Conservation (phyloP, 2,888 invertebrate species). For the Nomada fucata region DNA sequence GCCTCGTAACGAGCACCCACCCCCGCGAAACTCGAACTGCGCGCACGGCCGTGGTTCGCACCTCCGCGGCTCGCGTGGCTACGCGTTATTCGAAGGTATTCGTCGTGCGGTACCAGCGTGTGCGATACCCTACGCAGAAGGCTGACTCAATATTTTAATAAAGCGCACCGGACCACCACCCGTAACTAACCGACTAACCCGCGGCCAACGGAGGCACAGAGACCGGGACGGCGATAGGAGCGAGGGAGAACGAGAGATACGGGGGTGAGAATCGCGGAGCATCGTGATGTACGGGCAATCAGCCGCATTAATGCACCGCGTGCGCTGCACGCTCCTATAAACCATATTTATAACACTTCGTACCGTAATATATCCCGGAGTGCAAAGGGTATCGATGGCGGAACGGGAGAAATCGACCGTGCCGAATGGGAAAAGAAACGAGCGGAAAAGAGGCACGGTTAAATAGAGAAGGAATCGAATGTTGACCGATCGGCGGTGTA, state of each 20-base stretch:
- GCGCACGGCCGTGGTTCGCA: conserved; percentile 54
- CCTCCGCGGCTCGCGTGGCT: conserved; percentile 46
- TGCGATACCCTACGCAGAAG: conserved; percentile 55
- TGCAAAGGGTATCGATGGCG: conserved; percentile 32
- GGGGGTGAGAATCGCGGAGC: conserved; percentile 54
- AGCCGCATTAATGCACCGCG: conserved; percentile 82
- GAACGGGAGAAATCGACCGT: background rate
- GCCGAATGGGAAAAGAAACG: background rate
- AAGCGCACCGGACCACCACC: conserved; percentile 74
- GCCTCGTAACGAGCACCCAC: conserved; percentile 78
- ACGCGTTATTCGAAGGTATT: background rate
- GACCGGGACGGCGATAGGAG: conserved; percentile 50
- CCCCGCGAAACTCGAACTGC: conserved; percentile 68
- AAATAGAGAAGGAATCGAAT: conserved; percentile 11
- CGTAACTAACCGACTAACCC: conserved; percentile 79
- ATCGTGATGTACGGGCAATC: conserved; percentile 83
- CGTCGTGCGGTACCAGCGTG: conserved; percentile 19
- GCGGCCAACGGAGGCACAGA: conserved; percentile 56
- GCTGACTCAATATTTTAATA: conserved; percentile 83
- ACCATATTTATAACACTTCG: conserved; percentile 82
- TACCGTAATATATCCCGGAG: conserved; percentile 69
- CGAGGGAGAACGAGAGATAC: conserved; percentile 54
- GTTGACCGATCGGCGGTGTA: conserved; percentile 50
- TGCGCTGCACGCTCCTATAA: conserved; percentile 78
- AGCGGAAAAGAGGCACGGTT: background rate